Conservation (phyloP, 2,888 invertebrate genomes). For the Drosophila differens region DNA sequence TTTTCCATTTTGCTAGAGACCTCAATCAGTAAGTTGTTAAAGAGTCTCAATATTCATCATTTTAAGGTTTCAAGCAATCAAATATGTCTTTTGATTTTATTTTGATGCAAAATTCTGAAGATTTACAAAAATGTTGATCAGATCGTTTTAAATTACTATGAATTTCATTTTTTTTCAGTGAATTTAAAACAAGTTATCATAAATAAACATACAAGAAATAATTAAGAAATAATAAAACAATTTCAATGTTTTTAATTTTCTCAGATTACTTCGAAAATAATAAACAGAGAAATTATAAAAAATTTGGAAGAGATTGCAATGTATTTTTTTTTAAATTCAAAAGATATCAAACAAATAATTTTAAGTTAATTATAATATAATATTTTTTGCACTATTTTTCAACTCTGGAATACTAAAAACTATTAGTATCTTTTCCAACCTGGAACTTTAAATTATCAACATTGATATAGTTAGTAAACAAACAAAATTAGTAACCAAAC, state of each 20-base stretch:
- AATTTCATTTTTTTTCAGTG: neutral
- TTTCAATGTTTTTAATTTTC: slow-evolving; percentile 8
- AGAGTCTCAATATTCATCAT: slow-evolving; percentile 38
- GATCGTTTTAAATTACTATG: neutral
- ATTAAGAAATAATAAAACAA: neutral
- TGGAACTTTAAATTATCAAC: neutral
- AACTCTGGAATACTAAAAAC: neutral
- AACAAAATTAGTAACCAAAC: slow-evolving; percentile 1
- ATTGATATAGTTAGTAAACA: neutral
- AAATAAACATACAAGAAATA: neutral
- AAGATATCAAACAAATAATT: neutral
- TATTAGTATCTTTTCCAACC: neutral
- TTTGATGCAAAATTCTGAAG: neutral
- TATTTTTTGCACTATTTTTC: neutral
- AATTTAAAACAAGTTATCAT: slow-evolving; percentile 36
- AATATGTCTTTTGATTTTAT: neutral
- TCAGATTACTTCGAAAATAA: neutral
- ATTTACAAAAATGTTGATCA: neutral
- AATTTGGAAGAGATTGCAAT: neutral
- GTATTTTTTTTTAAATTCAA: neutral
- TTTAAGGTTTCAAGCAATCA: slow-evolving; percentile 33
- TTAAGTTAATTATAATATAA: neutral
- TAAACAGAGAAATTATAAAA: slow-evolving; percentile 7
- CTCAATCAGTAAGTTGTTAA: slow-evolving; percentile 50
- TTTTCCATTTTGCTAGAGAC: slow-evolving; percentile 4